Evolutionary conservation across 2,113 vertebrate genomes (phyloP).

Genomic region (Vulpes lagopus): DNA sequence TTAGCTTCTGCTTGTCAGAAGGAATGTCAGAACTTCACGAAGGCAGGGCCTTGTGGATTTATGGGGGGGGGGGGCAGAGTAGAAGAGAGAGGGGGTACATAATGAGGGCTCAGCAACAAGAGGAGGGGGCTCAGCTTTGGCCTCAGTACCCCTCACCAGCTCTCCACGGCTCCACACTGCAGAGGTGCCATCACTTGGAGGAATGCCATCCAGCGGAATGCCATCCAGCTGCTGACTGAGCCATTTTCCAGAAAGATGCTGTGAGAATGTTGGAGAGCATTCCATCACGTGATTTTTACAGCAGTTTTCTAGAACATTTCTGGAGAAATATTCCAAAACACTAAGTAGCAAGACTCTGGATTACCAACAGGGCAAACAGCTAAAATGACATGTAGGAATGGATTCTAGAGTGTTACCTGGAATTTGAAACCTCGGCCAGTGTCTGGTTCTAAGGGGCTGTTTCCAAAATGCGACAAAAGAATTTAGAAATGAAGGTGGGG

Average conservation of each 20-base stretch:
- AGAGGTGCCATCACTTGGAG: no score
- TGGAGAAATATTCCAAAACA: constrained; percentile 16
- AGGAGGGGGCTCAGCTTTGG: not conserved
- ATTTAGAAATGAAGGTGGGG: not conserved
- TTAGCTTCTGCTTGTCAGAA: not conserved
- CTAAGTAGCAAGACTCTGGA: not conserved
- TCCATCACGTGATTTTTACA: not conserved
- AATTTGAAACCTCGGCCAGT: not conserved
- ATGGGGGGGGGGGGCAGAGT: no score
- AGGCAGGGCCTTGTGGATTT: not conserved
- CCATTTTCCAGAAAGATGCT: not conserved
- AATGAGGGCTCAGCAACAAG: no score
- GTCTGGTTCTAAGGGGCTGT: not conserved
- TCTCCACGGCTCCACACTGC: fast-evolving
- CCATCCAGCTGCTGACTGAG: not conserved
- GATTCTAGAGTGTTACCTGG: not conserved
- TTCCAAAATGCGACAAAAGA: not conserved
- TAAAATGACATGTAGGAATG: not conserved
- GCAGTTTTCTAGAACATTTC: constrained; percentile 9
- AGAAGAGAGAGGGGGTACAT: not conserved
- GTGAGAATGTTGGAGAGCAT: not conserved
- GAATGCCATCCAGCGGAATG: not conserved
- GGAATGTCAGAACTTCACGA: not conserved
- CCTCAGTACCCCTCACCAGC: not conserved
- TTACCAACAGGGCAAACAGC: not conserved